A percentile compares a stretch with the other conserved stretches of the same genome.
Conservation (phyloP, 2,113 vertebrate genomes). For the Prinia subflava region DNA sequence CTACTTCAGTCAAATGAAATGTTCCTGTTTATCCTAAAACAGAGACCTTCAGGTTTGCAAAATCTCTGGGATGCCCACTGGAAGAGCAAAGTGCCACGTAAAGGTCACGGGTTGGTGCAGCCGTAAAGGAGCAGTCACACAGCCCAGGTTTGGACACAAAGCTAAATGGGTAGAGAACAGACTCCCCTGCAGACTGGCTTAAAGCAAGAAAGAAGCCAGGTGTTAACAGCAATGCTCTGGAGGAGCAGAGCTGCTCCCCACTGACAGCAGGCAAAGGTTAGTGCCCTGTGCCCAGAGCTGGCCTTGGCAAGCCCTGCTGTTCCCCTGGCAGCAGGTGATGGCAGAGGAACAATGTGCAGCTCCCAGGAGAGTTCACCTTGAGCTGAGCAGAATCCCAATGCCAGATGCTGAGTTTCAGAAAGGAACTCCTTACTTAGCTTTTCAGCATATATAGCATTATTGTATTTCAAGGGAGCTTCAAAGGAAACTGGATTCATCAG, state of each 20-base stretch:
- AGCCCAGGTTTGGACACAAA: neutral
- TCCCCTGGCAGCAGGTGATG: neutral
- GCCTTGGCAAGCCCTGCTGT: neutral
- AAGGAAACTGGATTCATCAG: conserved; percentile 33
- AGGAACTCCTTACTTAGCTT: conserved; percentile 22
- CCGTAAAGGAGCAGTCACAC: neutral
- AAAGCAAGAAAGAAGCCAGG: conserved; percentile 28
- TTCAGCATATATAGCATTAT: neutral
- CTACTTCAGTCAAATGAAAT: neutral
- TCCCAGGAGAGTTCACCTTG: conserved; percentile 17
- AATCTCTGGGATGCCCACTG: neutral
- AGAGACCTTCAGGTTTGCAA: neutral
- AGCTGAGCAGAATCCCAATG: neutral
- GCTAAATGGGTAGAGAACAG: neutral
- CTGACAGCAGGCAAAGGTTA: conserved; percentile 39
- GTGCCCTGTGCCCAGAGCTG: neutral
- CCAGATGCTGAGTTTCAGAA: conserved; percentile 35
- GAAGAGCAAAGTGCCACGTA: neutral
- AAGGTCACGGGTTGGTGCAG: neutral
- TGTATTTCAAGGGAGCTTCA: conserved; percentile 33
- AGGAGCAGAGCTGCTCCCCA: conserved; percentile 32
- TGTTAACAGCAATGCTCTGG: neutral
- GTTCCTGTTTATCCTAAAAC: neutral
- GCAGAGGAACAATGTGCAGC: neutral
- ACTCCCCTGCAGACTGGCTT: conserved; percentile 1